Evolutionary conservation across 2,113 vertebrate genomes (phyloP), one percentile per base, ranked within the genome.

Genomic region (Anarhynchus alexandrinus): DNA sequence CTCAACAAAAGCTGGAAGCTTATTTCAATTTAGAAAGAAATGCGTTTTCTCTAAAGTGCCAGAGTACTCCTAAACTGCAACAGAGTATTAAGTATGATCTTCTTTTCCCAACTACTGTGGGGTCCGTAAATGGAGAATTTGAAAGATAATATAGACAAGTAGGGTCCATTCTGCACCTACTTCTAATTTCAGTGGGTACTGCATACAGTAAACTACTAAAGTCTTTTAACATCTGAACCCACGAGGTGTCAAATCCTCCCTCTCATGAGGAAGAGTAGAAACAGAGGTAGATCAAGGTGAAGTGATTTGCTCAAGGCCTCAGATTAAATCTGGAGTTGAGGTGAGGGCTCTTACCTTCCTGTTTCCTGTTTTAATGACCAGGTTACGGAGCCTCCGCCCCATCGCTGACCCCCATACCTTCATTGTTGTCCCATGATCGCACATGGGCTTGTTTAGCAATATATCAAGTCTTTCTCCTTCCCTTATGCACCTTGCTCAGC

Each of bases 351-450:
- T 23, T 22, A 23, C 8, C 92, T 78, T 95, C 96, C 96, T 69
- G 11, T 86, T 97, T 95, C 89, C 93, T 95, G 81, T 32, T 55
- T 0, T 58, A 80, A 85, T 36, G 78, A 85, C 21, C 74, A 67
- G 27, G 83, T 72, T 55, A 47, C 2, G 4, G 54, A 72, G 21
- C 72, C 93, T 94, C 94, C 95, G 0, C 97, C 95, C 85, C 91
- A 21, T 0, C 30, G 3, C 54, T 97, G 94, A 97, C 96, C 96
- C 92, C 95, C 84, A 96, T 96, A 80, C 91, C 93, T 91, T 32
- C 95, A 34, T 19, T 62, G 83, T 19, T 95, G 88, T 23, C 89
- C 91, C 73, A 11, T 89, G 88, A 84, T 6, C 16, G 0, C 3
- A 7, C 34, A n/a, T 1, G 52, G 71, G 54, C 81, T n/a, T n/a